Conservation (phyloP, 2,888 invertebrate species). For the Oxyteleia sp. region DNA sequence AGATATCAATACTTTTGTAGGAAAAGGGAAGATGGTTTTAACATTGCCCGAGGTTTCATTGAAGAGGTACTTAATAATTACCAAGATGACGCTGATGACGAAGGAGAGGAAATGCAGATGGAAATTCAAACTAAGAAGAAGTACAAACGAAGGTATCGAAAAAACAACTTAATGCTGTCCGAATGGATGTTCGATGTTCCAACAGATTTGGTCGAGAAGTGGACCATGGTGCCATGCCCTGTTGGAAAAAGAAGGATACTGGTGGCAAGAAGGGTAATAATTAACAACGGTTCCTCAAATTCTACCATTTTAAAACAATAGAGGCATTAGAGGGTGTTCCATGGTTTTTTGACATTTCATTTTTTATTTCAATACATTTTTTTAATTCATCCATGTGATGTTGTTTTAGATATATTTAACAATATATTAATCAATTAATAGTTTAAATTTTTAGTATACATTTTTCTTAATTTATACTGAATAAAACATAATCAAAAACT, state of each 20-base stretch:
- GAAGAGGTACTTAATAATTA: slow-evolving; percentile 81
- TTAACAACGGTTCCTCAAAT: no score
- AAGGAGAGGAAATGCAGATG: slow-evolving; percentile 72
- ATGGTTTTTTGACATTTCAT: no score
- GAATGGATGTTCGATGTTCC: slow-evolving; percentile 98
- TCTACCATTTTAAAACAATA: no score
- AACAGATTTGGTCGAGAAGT: slow-evolving; percentile 91
- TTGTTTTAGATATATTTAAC: no score
- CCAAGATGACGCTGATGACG: slow-evolving; percentile 74
- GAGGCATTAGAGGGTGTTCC: no score
- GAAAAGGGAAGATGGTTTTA: slow-evolving; percentile 81
- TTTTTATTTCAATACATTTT: no score
- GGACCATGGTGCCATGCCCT: slow-evolving; percentile 94
- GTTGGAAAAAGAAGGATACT: slow-evolving; percentile 94
- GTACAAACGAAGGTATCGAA: slow-evolving; percentile 68
- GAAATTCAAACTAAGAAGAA: slow-evolving; percentile 68
- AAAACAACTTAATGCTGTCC: slow-evolving; percentile 93
- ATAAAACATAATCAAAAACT: no score
- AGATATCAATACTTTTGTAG: no score
- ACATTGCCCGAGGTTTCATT: slow-evolving; percentile 88
- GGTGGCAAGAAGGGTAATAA: slow-evolving; percentile 90
- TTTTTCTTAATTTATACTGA: no score
- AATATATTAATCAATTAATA: no score
- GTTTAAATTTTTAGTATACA: no score
- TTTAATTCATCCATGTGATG: no score